Conservation (phyloP, 2,888 invertebrate species). For the Tachina grossa region DNA sequence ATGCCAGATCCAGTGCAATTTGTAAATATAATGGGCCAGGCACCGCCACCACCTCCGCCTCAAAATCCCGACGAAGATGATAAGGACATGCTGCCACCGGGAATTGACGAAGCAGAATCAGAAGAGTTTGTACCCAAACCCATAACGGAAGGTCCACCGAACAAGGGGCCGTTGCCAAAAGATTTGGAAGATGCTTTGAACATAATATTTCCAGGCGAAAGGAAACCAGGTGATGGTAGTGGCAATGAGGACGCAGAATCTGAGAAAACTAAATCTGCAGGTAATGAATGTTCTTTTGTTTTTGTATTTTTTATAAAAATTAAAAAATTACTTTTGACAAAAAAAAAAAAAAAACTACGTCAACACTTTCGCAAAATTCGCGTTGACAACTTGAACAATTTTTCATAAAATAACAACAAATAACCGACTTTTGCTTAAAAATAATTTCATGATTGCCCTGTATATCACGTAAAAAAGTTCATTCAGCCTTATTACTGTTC, state of each 20-base stretch:
- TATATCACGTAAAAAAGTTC: no score
- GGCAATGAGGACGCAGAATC: slow-evolving; percentile 73
- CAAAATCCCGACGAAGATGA: slow-evolving; percentile 76
- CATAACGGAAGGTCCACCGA: slow-evolving; percentile 82
- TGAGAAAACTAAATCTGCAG: slow-evolving; percentile 72
- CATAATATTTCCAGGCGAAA: slow-evolving; percentile 85
- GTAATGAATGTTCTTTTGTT: slow-evolving; percentile 52
- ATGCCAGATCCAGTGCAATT: slow-evolving; percentile 83
- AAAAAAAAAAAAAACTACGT: no score
- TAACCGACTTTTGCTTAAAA: no score
- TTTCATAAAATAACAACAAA: no score
- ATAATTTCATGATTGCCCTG: no score
- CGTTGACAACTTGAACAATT: no score
- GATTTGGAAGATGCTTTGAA: slow-evolving; percentile 86
- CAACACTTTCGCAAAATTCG: no score
- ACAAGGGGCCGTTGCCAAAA: slow-evolving; percentile 84
- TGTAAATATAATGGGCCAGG: slow-evolving; percentile 81
- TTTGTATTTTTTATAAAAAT: background rate
- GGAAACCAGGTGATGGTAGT: slow-evolving; percentile 76
- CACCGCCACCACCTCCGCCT: slow-evolving; percentile 81
- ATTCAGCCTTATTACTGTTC: no score
- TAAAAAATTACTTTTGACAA: no score
- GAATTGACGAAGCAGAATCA: slow-evolving; percentile 81
- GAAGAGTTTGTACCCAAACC: slow-evolving; percentile 83
- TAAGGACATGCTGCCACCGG: slow-evolving; percentile 81